These are phyloP conservation scores for Kryphioiulus occultus DNA, from an alignment of 2,888 invertebrate species.

Conservation along the genomic window DNA sequence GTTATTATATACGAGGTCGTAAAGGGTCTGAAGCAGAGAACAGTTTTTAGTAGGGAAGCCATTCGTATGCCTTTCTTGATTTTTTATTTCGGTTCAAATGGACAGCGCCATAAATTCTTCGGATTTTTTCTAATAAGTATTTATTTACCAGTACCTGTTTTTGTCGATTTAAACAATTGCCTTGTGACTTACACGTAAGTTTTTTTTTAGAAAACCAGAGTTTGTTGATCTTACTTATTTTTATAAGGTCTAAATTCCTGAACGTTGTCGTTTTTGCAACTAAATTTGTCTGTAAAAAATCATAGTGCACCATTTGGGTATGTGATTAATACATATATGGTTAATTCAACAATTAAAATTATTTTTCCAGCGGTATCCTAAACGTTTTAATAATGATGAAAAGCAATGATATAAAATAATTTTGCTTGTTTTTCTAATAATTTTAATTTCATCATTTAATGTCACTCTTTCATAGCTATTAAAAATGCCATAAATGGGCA, in stretches of 20 bases:
- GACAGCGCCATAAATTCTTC: neutral
- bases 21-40: slow-evolving; percentile 28
- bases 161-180: neutral
- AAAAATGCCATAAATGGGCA: too few relatives aligned
- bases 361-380: too few relatives aligned
- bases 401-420: too few relatives aligned
- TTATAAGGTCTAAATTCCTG: neutral
- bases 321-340: too few relatives aligned
- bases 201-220: neutral
- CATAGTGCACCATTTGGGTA: too few relatives aligned
- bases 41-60: neutral
- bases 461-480: too few relatives aligned
- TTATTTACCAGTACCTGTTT: neutral
- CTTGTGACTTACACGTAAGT: neutral
- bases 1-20: slow-evolving; percentile 36
- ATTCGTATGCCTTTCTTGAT: neutral
- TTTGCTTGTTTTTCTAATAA: too few relatives aligned
- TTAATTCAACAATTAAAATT: too few relatives aligned
- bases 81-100: neutral
- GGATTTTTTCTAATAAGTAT: neutral
- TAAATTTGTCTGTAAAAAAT: neutral
- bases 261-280: neutral
- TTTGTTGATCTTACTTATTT: neutral
- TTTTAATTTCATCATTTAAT: too few relatives aligned
- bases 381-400: too few relatives aligned